These are phyloP conservation scores for Limenitis arthemis DNA, from an alignment of 2,888 invertebrate species.

Conservation along the genomic window DNA sequence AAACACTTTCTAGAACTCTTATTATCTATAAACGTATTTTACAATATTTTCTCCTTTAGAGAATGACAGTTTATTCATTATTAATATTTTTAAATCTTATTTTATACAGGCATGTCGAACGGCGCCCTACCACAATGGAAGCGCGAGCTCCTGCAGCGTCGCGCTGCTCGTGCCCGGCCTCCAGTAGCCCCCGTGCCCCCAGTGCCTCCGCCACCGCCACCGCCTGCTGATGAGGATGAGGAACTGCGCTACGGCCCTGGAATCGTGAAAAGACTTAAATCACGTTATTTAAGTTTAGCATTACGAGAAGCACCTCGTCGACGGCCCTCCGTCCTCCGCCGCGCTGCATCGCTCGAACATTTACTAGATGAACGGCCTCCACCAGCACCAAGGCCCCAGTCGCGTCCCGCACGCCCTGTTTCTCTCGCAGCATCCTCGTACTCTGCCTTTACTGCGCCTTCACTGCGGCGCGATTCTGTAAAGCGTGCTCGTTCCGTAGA, in stretches of 20 bases:
- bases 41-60: too few species aligned
- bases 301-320: conserved; percentile 80
- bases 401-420: conserved; percentile 41
- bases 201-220: conserved; percentile 42
- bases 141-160: conserved; percentile 84
- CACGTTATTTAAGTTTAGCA: conserved; percentile 89
- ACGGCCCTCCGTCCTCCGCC: conserved; percentile 80
- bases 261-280: conserved; percentile 89
- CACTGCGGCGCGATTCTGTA: conserved; percentile 73
- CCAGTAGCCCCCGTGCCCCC: conserved; percentile 33
- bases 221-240: conserved; percentile 66
- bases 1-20: too few species aligned
- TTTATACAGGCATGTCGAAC: conserved; percentile 53
- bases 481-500: conserved; percentile 92
- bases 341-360: conserved; percentile 89
- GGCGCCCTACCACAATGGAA: conserved; percentile 84
- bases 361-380: conserved; percentile 77
- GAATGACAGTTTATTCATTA: background rate
- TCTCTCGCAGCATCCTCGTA: conserved; percentile 41
- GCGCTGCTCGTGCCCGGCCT: conserved; percentile 61
- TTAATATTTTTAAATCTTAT: background rate
- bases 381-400: conserved; percentile 38
- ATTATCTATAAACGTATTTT: too few species aligned
- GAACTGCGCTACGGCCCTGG: conserved; percentile 93
- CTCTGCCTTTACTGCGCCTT: conserved; percentile 30